Conservation (phyloP, 2,797 vertebrate species). For the Rhynchotus rufescens region DNA sequence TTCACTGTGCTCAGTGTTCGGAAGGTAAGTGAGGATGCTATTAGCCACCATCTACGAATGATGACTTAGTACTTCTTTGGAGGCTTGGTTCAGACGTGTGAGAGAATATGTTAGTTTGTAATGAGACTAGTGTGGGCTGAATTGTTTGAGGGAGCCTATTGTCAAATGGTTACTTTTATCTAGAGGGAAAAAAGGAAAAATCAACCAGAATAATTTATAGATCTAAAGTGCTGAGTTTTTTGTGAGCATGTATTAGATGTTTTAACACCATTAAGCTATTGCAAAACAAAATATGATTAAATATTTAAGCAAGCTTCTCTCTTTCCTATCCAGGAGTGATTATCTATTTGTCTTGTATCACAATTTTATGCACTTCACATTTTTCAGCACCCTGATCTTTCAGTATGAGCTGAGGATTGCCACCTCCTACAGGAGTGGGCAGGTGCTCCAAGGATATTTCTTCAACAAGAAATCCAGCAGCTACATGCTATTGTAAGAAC, state of each 20-base stretch:
- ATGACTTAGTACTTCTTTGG: slow-evolving; percentile 19
- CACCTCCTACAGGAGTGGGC: not conserved
- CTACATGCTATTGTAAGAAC: not conserved
- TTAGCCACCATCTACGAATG: slow-evolving; percentile 45
- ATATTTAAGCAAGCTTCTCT: slow-evolving; percentile 45
- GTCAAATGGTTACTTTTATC: slow-evolving; percentile 24
- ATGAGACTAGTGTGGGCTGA: not conserved
- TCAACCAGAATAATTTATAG: slow-evolving; percentile 47
- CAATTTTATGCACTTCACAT: not conserved
- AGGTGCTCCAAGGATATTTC: not conserved
- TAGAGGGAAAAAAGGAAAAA: not conserved
- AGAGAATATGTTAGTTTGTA: slow-evolving; percentile 7
- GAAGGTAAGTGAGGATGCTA: slow-evolving; percentile 48
- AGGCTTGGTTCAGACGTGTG: slow-evolving; percentile 21
- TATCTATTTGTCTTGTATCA: slow-evolving; percentile 25
- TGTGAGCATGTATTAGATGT: not conserved
- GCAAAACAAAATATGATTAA: slow-evolving; percentile 49
- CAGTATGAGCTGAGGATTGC: not conserved
- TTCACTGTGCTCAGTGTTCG: slow-evolving; percentile 37
- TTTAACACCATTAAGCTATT: slow-evolving; percentile 18
- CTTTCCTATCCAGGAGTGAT: not conserved
- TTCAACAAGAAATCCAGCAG: not conserved
- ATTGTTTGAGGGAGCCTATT: not conserved
- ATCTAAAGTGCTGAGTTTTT: not conserved
- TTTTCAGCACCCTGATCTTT: not conserved